These are phyloP conservation scores for Falcunculus frontatus DNA, from an alignment of 2,113 vertebrate species.

Conservation along the genomic window DNA sequence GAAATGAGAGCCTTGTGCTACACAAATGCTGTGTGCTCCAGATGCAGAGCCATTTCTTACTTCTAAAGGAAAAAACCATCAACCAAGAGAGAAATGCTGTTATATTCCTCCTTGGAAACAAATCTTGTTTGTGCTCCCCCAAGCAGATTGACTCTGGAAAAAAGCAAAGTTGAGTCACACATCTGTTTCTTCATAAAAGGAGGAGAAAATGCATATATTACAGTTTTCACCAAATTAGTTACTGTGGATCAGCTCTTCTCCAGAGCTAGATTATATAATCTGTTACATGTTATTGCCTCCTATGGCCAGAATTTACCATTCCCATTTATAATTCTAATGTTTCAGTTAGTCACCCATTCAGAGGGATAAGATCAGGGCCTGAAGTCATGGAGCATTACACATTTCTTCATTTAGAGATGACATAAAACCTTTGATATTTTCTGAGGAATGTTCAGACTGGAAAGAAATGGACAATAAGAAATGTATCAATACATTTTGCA, in stretches of 20 bases:
- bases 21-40: neutral
- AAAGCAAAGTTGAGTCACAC: constrained; percentile 27
- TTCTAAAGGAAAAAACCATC: neutral
- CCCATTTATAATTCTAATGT: constrained; percentile 57
- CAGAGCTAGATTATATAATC: constrained; percentile 7
- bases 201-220: constrained; percentile 26
- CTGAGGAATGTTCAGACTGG: constrained; percentile 32
- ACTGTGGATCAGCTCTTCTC: constrained; percentile 24
- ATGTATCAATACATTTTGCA: constrained; percentile 11
- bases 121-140: constrained; percentile 17
- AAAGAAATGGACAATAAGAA: neutral
- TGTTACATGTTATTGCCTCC: constrained; percentile 44
- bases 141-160: constrained; percentile 29
- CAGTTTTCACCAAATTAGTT: constrained; percentile 5
- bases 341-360: constrained; percentile 54
- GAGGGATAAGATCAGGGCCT: constrained; percentile 50
- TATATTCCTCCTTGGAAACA: neutral
- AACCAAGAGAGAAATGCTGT: neutral
- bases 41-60: neutral
- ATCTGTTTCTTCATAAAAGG: constrained; percentile 40
- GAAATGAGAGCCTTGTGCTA: neutral
- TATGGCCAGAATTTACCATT: constrained; percentile 51
- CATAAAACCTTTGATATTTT: constrained; percentile 59
- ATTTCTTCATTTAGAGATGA: constrained; percentile 43
- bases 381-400: constrained; percentile 33